phyloP scores from a whole-genome alignment of 1,140 invertebrate genomes.

The Drosophila ficusphila region DNA sequence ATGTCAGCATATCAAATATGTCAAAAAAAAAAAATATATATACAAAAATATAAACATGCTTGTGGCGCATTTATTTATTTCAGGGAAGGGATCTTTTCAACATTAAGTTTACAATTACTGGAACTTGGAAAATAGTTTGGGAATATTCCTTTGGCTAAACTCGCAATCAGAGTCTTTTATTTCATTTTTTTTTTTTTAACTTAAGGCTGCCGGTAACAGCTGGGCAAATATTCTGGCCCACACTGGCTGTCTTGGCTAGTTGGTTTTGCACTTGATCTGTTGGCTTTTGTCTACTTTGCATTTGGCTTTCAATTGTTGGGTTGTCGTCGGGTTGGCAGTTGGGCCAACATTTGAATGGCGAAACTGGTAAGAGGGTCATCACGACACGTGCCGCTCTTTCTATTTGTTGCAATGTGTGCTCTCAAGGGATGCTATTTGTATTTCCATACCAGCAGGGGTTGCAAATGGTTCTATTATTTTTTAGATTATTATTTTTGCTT shows the following conservation, averaged over 20 bases:
- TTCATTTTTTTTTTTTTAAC: not conserved
- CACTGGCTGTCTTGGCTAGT: not conserved
- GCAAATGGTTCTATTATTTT: not conserved
- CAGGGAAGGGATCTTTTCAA: too few relatives aligned
- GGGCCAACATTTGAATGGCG: constrained; percentile 1
- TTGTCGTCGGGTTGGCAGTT: too few relatives aligned
- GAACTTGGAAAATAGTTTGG: not conserved
- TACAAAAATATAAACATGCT: constrained; percentile 6
- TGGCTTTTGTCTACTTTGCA: not conserved
- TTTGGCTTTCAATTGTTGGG: too few relatives aligned
- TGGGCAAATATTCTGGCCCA: constrained; percentile 1
- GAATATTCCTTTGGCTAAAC: not conserved
- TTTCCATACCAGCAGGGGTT: not conserved
- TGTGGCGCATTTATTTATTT: not conserved
- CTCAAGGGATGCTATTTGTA: not conserved
- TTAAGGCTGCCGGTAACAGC: not conserved
- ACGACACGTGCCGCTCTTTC: not conserved
- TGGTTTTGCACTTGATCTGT: not conserved
- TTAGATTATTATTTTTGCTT: too few relatives aligned
- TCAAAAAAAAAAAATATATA: constrained; percentile 48
- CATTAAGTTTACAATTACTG: too few relatives aligned
- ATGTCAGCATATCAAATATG: constrained; percentile 78
- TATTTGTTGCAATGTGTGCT: not conserved
- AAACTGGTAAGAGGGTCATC: not conserved
- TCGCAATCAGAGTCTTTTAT: not conserved